These are phyloP conservation scores for Leucozona laternaria DNA, from an alignment of 2,888 invertebrate species.

Conservation along the genomic window DNA sequence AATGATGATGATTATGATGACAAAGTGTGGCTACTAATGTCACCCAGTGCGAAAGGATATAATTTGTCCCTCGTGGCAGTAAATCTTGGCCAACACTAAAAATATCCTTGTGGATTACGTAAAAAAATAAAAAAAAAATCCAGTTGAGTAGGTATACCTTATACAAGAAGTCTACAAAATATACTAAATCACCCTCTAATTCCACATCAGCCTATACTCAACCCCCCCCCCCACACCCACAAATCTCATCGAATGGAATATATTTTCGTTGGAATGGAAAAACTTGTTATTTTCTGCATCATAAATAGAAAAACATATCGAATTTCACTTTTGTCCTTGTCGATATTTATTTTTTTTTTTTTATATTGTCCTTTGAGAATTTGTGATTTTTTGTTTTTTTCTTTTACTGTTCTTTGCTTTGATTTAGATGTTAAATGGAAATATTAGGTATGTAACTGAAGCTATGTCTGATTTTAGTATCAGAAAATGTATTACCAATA, in stretches of 20 bases:
- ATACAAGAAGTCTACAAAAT: neutral
- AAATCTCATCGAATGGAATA: neutral
- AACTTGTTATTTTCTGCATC: slow-evolving; percentile 61
- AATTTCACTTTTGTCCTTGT: slow-evolving; percentile 48
- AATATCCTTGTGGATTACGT: slow-evolving; percentile 53
- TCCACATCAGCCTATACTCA: neutral
- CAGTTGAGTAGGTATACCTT: neutral
- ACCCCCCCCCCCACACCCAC: too few relatives aligned
- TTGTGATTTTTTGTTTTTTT: neutral
- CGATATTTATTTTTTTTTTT: slow-evolving; percentile 8
- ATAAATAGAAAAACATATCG: slow-evolving; percentile 69
- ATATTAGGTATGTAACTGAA: slow-evolving; percentile 55
- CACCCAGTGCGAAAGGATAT: slow-evolving; percentile 21
- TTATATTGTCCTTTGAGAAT: slow-evolving; percentile 5
- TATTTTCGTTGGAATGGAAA: slow-evolving; percentile 9
- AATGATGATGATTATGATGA: slow-evolving; percentile 1
- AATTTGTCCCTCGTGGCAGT: slow-evolving; percentile 51
- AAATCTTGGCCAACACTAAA: slow-evolving; percentile 59
- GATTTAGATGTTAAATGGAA: slow-evolving; percentile 15
- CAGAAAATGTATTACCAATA: slow-evolving; percentile 60
- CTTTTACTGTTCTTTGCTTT: neutral
- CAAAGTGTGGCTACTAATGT: neutral
- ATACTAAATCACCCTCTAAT: neutral
- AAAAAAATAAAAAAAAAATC: neutral
- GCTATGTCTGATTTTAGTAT: slow-evolving; percentile 54